Evolutionary conservation across 2,888 invertebrate species (phyloP), one percentile per base, ranked within the genome.

Genomic region (Megamerina dolium): DNA sequence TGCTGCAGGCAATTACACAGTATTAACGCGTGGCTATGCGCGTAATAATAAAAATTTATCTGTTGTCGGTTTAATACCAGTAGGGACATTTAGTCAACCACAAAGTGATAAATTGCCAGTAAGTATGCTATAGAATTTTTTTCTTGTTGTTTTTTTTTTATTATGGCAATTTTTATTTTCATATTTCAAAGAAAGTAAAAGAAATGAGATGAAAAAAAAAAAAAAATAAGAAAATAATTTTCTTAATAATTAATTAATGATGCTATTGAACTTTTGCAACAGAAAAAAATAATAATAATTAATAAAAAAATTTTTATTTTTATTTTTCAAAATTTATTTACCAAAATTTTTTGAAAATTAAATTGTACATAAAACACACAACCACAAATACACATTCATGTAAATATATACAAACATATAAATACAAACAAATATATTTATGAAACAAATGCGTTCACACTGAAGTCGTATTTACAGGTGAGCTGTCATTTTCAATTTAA

Each of bases 1-100:
- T 63, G 89, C 93, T 0, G 90, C 90, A 62, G 94, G 94, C 10
- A 94, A 94, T 77, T 94, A 92, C 73, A 91, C 93, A 1, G 75
- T 94, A 49, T 77, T 94, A 54, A 83, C 85, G 4, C 62, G 76
- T 39, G 75, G 75, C 48, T 56, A 52, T 30, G 53, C 74, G 39
- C 57, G 72, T 34, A 61, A 66, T 54, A 59, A 51, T 21, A 63
- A 61, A 46, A 69, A 68, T 47, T 51, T 54, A 46, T 63, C 60
- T 23, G 59, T 60, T 9, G 80, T 80, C 56, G 91, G 90, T 4
- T 76, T 93, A 36, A 83, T 84, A 66, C 91, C 92, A 0, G 83
- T 90, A 20, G 80, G 84, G 54, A 75, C 86, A 57, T 85, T 92
- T 73, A 75, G 73, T 64, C 75, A 76, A 52, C 70, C 76, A 56